A percentile compares a stretch with the other conserved stretches of the same genome.
These are phyloP conservation scores for Apteryx owenii DNA, from an alignment of 2,113 vertebrate genomes.

Conservation along the genomic window DNA sequence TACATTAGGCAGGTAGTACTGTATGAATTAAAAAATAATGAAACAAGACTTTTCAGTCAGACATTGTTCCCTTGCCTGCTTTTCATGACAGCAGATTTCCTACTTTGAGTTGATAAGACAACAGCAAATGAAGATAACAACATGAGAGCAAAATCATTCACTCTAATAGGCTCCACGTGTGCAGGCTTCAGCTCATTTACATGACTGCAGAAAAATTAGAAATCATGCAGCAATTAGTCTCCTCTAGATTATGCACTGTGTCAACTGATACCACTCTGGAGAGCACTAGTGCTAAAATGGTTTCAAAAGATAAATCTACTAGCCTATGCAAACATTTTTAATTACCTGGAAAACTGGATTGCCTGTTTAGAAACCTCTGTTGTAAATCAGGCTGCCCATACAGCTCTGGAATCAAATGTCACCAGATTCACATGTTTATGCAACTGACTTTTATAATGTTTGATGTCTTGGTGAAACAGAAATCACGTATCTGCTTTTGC, in stretches of 20 bases:
- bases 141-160: slow-evolving; percentile 81
- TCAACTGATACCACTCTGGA: slow-evolving; percentile 87
- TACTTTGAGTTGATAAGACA: slow-evolving; percentile 82
- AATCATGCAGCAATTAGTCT: slow-evolving; percentile 86
- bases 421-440: slow-evolving; percentile 77
- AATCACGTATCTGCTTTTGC: slow-evolving; percentile 49
- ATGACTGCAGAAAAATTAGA: slow-evolving; percentile 90
- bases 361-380: slow-evolving; percentile 80
- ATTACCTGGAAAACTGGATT: slow-evolving; percentile 84
- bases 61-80: slow-evolving; percentile 83
- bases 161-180: slow-evolving; percentile 86
- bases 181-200: slow-evolving; percentile 83
- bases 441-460: slow-evolving; percentile 79
- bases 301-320: slow-evolving; percentile 86
- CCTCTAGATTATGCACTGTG: slow-evolving; percentile 86
- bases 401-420: slow-evolving; percentile 78
- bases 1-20: slow-evolving; percentile 95
- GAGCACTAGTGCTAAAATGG: slow-evolving; percentile 83
- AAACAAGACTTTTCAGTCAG: slow-evolving; percentile 93
- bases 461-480: slow-evolving; percentile 77
- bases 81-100: slow-evolving; percentile 85
- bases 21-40: slow-evolving; percentile 97
- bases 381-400: slow-evolving; percentile 78
- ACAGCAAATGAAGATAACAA: slow-evolving; percentile 86
- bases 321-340: slow-evolving; percentile 87